These are phyloP conservation scores for Agapornis canus DNA, from an alignment of 2,797 vertebrate species.

Conservation along the genomic window DNA sequence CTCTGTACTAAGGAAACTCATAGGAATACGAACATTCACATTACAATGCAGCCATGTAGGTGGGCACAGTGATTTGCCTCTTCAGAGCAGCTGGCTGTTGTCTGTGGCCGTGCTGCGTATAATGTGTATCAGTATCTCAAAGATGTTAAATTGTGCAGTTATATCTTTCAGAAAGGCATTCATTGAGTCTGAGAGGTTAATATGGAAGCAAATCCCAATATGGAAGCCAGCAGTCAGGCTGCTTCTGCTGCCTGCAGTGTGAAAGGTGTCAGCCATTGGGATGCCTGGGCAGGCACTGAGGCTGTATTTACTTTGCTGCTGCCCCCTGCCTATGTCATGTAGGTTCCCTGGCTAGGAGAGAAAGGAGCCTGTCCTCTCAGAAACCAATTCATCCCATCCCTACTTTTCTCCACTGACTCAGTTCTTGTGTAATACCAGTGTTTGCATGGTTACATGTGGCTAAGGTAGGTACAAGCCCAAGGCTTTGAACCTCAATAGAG, in stretches of 20 bases:
- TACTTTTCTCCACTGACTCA: fast-evolving
- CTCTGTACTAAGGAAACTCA: fast-evolving
- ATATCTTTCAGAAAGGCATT: neutral
- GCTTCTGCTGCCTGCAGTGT: fast-evolving
- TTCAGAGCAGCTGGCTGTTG: neutral
- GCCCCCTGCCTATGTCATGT: fast-evolving
- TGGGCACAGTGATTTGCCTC: neutral
- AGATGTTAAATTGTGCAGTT: neutral
- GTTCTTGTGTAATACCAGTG: neutral
- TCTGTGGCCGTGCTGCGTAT: fast-evolving
- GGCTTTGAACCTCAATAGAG: neutral
- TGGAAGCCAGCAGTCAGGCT: neutral
- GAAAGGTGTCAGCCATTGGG: fast-evolving
- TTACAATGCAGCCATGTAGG: too few species aligned
- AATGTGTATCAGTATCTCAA: neutral
- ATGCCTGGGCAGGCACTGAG: neutral
- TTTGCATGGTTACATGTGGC: fast-evolving
- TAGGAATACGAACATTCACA: neutral
- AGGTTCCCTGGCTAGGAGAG: neutral
- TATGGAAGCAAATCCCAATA: neutral
- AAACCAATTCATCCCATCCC: neutral
- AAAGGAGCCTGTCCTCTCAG: neutral
- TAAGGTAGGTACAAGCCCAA: neutral
- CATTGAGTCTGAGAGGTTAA: neutral
- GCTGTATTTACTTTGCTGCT: neutral